Evolutionary conservation across 2,113 vertebrate genomes (phyloP).

Genomic region (Tretioscincus oriximinensis): DNA sequence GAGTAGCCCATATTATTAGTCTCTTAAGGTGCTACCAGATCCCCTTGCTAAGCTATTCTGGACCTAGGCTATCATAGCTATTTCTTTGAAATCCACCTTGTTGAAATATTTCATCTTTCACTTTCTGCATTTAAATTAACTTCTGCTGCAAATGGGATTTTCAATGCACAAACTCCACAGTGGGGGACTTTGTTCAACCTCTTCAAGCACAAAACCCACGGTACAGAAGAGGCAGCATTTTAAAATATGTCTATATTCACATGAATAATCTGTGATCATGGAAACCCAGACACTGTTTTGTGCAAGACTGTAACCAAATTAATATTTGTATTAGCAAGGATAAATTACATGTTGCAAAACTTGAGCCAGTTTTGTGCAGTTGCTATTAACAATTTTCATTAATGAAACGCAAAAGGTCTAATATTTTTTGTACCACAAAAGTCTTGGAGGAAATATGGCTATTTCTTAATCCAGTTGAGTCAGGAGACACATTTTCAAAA

Average conservation of each 20-base stretch:
- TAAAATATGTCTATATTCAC: background rate
- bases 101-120: background rate
- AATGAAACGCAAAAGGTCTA: background rate
- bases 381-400: background rate
- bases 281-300: background rate
- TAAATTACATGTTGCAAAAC: background rate
- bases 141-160: background rate
- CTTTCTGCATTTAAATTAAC: background rate
- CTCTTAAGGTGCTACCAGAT: background rate
- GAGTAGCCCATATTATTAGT: too few species aligned
- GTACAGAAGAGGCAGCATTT: background rate
- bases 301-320: background rate
- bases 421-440: background rate
- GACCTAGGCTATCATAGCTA: too few species aligned
- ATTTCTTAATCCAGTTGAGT: background rate
- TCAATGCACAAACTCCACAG: background rate
- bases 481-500: background rate
- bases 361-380: background rate
- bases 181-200: background rate
- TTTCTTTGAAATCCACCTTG: background rate
- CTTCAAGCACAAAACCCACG: background rate
- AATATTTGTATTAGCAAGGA: background rate
- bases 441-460: too few species aligned
- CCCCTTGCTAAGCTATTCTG: background rate
- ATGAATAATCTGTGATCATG: slow-evolving; percentile 5